A percentile compares a stretch with the other conserved stretches of the same genome.
phyloP scores from a whole-genome alignment of 2,797 vertebrate genomes.

The Eospalax fontanierii region DNA sequence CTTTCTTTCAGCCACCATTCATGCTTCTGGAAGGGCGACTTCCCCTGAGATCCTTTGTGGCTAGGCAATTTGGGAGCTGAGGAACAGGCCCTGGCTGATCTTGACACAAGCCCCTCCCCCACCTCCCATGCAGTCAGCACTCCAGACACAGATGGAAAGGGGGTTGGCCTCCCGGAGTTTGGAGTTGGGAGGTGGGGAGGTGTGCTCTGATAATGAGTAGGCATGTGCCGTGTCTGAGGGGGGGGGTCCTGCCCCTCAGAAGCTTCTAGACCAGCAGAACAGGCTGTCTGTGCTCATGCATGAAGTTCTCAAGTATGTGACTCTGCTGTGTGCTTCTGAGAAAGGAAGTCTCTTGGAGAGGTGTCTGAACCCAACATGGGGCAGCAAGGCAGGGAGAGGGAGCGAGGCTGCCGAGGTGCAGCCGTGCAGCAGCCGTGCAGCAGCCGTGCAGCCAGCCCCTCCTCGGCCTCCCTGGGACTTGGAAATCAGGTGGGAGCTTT shows the following conservation, averaged over 20 bases:
- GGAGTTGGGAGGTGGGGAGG: background rate
- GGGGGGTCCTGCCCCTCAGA: constrained; percentile 3
- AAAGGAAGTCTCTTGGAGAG: background rate
- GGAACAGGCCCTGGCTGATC: background rate
- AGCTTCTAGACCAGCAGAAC: constrained; percentile 13
- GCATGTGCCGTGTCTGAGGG: background rate
- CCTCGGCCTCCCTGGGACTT: background rate
- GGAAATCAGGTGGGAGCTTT: background rate
- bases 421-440: too few relatives aligned
- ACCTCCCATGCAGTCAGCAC: too few relatives aligned
- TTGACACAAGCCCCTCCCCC: background rate
- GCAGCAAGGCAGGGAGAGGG: background rate
- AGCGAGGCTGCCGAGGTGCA: too few relatives aligned
- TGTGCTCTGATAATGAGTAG: background rate
- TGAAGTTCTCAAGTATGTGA: background rate
- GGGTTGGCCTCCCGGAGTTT: background rate
- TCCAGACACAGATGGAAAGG: background rate
- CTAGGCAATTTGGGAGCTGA: background rate
- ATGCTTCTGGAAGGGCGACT: background rate
- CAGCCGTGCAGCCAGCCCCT: too few relatives aligned
- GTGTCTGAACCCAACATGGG: background rate
- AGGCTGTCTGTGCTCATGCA: background rate
- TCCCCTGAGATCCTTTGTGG: background rate
- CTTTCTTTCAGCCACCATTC: background rate
- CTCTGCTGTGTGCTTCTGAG: background rate